Conservation (phyloP, 2,888 invertebrate genomes). For the Drosophila flavopinicola region DNA sequence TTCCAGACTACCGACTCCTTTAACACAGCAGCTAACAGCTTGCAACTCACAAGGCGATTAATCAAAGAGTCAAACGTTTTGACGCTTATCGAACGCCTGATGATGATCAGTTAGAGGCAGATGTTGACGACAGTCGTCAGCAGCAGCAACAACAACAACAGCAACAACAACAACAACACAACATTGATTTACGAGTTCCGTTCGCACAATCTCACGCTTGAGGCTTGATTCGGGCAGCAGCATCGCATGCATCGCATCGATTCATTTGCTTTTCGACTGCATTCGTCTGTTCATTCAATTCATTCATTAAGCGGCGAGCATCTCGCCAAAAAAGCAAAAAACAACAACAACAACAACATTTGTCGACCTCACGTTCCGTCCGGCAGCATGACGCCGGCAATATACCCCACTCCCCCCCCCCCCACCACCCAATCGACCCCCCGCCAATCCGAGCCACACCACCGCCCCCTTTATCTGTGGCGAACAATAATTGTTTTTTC, state of each 20-base stretch:
- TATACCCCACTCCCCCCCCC: background rate
- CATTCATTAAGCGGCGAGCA: constrained; percentile 31
- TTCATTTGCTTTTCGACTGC: constrained; percentile 31
- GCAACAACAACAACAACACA: constrained; percentile 2
- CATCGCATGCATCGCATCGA: constrained; percentile 13
- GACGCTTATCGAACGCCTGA: constrained; percentile 54
- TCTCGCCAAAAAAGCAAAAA: constrained; percentile 11
- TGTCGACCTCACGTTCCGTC: constrained; percentile 24
- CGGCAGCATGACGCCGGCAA: constrained; percentile 17
- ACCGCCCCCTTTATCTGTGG: background rate
- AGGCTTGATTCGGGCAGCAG: constrained; percentile 7
- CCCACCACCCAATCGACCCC: background rate
- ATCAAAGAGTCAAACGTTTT: constrained; percentile 46
- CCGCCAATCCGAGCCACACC: background rate
- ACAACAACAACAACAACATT: too few relatives aligned
- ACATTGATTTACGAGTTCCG: constrained; percentile 58
- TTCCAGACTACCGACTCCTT: background rate
- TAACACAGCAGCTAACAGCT: constrained; percentile 5
- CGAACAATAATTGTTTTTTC: constrained; percentile 37
- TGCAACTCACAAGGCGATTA: constrained; percentile 41
- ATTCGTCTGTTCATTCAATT: constrained; percentile 31
- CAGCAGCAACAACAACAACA: background rate
- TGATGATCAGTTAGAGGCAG: constrained; percentile 35
- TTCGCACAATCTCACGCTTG: constrained; percentile 57
- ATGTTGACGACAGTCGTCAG: constrained; percentile 39